Percentiles rank a stretch among this genome's conserved stretches.
phyloP scores from a whole-genome alignment of 92 coral and sea anemone species.

The Scolanthus callimorphus region DNA sequence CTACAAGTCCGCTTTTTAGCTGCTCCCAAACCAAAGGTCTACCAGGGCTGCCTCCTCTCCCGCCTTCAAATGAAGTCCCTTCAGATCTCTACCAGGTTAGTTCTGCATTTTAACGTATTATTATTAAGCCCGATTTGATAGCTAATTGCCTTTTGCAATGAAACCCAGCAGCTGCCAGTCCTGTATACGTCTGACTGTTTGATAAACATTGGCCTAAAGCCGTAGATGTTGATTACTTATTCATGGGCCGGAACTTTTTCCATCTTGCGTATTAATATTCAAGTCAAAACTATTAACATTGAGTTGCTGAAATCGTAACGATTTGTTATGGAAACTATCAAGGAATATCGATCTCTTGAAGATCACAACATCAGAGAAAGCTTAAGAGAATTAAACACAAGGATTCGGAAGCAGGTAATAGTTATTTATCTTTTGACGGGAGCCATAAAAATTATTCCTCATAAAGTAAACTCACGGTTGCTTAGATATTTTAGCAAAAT shows the following conservation, averaged over 20 bases:
- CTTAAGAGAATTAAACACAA: constrained; percentile 20
- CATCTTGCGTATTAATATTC: not conserved
- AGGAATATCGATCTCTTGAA: constrained; percentile 15
- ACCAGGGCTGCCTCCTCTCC: constrained; percentile 93
- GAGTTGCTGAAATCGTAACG: not conserved
- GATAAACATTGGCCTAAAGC: not conserved
- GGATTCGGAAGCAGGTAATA: constrained; percentile 52
- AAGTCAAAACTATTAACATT: not conserved
- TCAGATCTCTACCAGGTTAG: constrained; percentile 97
- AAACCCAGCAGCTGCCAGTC: constrained; percentile 31
- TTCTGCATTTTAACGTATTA: constrained; percentile 24
- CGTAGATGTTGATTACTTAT: constrained; percentile 38
- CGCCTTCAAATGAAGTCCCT: constrained; percentile 91
- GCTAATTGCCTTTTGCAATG: not conserved
- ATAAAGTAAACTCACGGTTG: constrained; percentile 1
- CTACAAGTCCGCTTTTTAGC: constrained; percentile 79
- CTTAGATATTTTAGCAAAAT: not conserved
- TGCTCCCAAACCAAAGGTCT: constrained; percentile 96
- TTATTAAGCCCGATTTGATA: no score
- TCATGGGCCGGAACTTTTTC: constrained; percentile 19
- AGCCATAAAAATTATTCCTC: not conserved
- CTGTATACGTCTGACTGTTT: constrained; percentile 1
- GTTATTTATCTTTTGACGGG: not conserved
- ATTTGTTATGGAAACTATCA: constrained; percentile 41
- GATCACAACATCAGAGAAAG: constrained; percentile 22